A percentile compares a stretch with the other conserved stretches of the same genome.
These are phyloP conservation scores for Myopa testacea DNA, from an alignment of 2,888 invertebrate genomes.

Conservation along the genomic window DNA sequence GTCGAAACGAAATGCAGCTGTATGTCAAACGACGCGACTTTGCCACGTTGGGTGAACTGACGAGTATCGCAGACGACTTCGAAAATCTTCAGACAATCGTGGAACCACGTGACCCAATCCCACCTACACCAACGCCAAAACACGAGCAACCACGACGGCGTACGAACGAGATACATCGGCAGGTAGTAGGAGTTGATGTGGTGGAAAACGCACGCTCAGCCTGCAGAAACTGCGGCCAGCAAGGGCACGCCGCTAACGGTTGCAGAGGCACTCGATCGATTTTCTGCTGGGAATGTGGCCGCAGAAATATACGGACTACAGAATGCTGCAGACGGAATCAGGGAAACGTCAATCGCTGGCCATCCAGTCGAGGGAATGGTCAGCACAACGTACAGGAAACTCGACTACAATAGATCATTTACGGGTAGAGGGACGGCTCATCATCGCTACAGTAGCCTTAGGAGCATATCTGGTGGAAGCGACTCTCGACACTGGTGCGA, in stretches of 20 bases:
- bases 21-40: neutral
- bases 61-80: neutral
- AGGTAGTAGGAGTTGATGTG: neutral
- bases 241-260: neutral
- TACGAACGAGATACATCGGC: neutral
- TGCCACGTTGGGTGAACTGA: neutral
- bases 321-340: neutral
- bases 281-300: neutral
- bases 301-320: neutral
- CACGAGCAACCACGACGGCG: neutral
- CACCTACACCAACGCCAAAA: neutral
- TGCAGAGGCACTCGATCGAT: neutral
- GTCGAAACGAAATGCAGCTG: neutral
- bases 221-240: neutral
- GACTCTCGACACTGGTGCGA: too few species aligned
- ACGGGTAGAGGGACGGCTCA: neutral
- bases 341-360: constrained; percentile 2
- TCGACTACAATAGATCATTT: neutral
- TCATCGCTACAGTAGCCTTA: neutral
- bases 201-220: neutral
- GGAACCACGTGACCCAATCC: too few species aligned
- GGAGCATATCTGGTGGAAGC: neutral
- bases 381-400: neutral
- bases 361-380: neutral
- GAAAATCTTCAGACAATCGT: too few species aligned